Conservation (phyloP, 2,113 vertebrate species). For the Vireo altiloquus region DNA sequence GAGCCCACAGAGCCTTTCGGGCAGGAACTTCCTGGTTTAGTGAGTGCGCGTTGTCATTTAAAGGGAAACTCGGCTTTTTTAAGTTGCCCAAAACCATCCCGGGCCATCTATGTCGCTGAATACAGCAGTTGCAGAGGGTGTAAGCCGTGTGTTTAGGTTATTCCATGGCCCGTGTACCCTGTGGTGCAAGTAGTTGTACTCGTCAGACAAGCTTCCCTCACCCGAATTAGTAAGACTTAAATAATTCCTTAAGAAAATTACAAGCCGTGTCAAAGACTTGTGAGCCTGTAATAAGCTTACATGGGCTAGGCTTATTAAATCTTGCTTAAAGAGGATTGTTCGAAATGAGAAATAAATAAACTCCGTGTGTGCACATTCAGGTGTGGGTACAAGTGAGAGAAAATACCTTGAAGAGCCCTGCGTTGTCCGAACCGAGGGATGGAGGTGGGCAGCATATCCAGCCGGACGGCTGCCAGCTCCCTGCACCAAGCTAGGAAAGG, state of each 20-base stretch:
- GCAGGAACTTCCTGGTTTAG: not conserved
- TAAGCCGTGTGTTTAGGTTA: not conserved
- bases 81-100: fast-evolving
- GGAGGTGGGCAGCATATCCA: not conserved
- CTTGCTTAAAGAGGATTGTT: not conserved
- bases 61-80: not conserved
- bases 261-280: not conserved
- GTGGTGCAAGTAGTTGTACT: not conserved
- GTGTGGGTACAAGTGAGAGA: not conserved
- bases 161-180: not conserved
- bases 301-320: not conserved
- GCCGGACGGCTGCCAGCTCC: not conserved
- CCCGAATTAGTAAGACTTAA: not conserved
- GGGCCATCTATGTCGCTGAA: fast-evolving
- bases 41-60: not conserved
- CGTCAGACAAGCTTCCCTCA: not conserved
- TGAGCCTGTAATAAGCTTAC: not conserved
- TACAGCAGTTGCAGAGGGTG: not conserved
- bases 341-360: not conserved
- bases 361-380: fast-evolving
- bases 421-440: fast-evolving
- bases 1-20: not conserved
- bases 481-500: not conserved
- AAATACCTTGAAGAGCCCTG: not conserved
- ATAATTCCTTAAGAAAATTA: not conserved